phyloP scores from a whole-genome alignment of 2,797 vertebrate genomes.

The Poecilia gillii region DNA sequence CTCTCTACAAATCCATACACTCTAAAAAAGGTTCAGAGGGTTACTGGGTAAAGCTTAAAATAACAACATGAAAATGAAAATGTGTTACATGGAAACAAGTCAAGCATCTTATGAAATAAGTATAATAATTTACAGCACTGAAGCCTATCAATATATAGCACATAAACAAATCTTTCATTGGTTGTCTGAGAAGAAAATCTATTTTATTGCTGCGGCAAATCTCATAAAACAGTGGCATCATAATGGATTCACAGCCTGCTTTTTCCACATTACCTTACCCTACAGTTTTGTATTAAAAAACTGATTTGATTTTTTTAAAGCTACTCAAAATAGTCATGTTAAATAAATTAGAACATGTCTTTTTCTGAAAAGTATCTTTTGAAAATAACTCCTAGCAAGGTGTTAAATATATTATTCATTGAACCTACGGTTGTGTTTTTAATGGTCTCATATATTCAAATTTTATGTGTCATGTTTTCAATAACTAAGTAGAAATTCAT shows the following conservation, averaged over 20 bases:
- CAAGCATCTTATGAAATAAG: not conserved
- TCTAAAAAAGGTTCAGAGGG: not conserved
- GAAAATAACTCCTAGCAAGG: not conserved
- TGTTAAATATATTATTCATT: not conserved
- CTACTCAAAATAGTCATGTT: not conserved
- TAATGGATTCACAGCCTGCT: not conserved
- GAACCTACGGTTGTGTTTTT: not conserved
- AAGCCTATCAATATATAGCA: not conserved
- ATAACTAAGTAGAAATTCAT: not conserved
- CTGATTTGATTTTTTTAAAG: not conserved
- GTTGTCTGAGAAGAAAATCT: not conserved
- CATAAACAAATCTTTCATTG: not conserved
- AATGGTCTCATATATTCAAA: not conserved
- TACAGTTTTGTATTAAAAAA: not conserved
- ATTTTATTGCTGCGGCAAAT: not conserved
- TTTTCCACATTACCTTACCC: not conserved
- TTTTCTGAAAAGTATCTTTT: not conserved
- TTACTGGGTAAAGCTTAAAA: not conserved
- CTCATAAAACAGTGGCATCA: not conserved
- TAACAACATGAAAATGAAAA: not conserved
- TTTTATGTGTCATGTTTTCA: not conserved
- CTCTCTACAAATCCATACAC: not conserved
- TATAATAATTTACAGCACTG: not conserved
- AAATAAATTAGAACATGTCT: not conserved
- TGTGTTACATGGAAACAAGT: not conserved